phyloP scores from a whole-genome alignment of 2,113 vertebrate species.

The Falcunculus frontatus region DNA sequence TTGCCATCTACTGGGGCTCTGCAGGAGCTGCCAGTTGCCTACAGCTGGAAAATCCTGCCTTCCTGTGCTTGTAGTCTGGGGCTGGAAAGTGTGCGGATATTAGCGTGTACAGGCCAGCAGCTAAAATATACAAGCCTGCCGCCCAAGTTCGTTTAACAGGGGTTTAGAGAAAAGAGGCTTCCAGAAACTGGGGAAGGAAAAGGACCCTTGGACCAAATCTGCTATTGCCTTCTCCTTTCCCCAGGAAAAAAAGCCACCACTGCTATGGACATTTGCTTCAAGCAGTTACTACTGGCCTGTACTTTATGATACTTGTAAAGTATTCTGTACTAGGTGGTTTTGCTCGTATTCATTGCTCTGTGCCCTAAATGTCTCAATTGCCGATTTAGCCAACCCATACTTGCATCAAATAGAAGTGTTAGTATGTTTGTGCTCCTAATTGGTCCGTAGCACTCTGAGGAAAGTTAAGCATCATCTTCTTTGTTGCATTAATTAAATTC shows the following conservation, averaged over 20 bases:
- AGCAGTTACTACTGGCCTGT: background rate
- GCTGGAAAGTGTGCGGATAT: fast-evolving
- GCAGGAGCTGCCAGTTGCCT: background rate
- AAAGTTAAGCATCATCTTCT: background rate
- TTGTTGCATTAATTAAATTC: background rate
- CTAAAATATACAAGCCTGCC: too few relatives aligned
- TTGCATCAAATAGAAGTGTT: background rate
- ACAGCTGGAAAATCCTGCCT: fast-evolving
- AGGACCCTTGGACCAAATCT: background rate
- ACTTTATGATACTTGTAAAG: background rate
- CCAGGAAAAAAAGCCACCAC: fast-evolving
- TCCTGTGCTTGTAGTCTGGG: fast-evolving
- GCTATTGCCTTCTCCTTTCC: background rate
- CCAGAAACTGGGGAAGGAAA: background rate
- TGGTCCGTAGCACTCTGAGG: fast-evolving
- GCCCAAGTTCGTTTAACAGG: background rate
- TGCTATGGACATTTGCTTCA: background rate
- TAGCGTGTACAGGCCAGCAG: fast-evolving
- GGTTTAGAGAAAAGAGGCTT: background rate
- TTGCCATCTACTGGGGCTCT: slow-evolving; percentile 35
- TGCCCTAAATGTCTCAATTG: background rate
- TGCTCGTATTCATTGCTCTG: background rate
- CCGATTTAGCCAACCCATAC: background rate
- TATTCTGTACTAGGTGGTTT: background rate
- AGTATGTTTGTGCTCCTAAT: background rate